Base-by-base conservation (phyloP, 2,888 invertebrate species). In the Eupithecia dodoneata region DNA sequence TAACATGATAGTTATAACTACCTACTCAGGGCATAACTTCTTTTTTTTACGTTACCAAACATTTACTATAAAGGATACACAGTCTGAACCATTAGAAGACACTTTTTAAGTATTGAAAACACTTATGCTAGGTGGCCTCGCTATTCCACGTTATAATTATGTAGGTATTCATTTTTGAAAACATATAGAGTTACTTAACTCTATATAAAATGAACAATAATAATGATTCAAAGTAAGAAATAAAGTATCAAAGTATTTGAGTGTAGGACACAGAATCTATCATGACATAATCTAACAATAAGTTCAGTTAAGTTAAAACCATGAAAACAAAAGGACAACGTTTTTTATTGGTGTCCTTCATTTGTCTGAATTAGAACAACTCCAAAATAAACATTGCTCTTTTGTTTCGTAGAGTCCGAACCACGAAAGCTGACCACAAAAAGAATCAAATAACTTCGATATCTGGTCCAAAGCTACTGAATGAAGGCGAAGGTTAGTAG, bases 401-500 rank as follows among this genome's bases (percentile, higher is more conserved):
- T 63, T 63, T 63, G 30, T 63, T 10, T 63, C 59, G 59, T 63
- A 63, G 18, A 18, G 30, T 12, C 18, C 10, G 7, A 63, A 63
- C 30, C 63, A 63, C 30, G 63, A 63, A 15, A 15, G 30, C 1
- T 49, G 71, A 76, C 71, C 71, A 69, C 70, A 69, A 74, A 76
- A 67, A 15, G 52, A 71, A 70, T 70, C 42, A 73, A 73, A 75
- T 42, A 30, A 65, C 44, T 69, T 73, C 71, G 65, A 74, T 71
- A 72, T 55, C 71, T 72, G 72, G 72, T 74, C 71, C 71, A 75
- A 71, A 65, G 44, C 63, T 77, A 72, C 75, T 76, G 73, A 81
- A 77, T 76, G 79, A 78, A 77, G 78, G 81, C 79, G 77, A 82
- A 80, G 82, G 81, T 83, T 84, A 83, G 81, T 82, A 78, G 81